These are phyloP conservation scores for Copidosoma floridanum DNA, from an alignment of 1,140 invertebrate species.

Conservation along the genomic window DNA sequence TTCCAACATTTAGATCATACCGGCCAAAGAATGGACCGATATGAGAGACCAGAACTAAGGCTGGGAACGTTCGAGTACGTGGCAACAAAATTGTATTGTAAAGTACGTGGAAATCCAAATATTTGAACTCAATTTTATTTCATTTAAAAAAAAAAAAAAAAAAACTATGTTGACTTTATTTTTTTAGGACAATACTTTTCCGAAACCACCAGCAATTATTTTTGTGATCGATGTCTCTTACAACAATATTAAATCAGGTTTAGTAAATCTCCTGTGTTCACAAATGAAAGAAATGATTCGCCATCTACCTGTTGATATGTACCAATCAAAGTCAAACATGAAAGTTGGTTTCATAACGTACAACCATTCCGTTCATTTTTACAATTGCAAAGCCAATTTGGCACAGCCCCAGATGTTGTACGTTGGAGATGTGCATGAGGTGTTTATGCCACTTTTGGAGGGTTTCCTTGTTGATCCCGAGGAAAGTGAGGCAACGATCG, in stretches of 20 bases:
- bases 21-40: constrained; percentile 88
- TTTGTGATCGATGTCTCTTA: constrained; percentile 98
- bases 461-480: constrained; percentile 87
- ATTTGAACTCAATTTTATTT: background rate
- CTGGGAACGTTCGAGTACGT: constrained; percentile 96
- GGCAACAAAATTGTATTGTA: constrained; percentile 96
- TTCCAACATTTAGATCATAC: constrained; percentile 98
- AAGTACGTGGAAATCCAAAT: constrained; percentile 60
- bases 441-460: constrained; percentile 96
- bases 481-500: constrained; percentile 82
- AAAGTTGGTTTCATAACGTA: constrained; percentile 96
- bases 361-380: constrained; percentile 93
- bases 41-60: constrained; percentile 90
- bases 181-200: constrained; percentile 78
- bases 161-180: constrained; percentile 18
- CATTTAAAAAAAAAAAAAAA: constrained; percentile 1
- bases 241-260: constrained; percentile 89
- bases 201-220: constrained; percentile 92
- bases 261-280: constrained; percentile 84
- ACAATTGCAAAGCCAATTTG: constrained; percentile 87
- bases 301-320: constrained; percentile 68
- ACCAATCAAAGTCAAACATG: constrained; percentile 73
- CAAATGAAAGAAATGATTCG: constrained; percentile 73
- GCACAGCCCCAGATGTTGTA: constrained; percentile 95
- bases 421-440: constrained; percentile 93